Conservation (phyloP, 2,797 vertebrate species). For the Macropodus opercularis region DNA sequence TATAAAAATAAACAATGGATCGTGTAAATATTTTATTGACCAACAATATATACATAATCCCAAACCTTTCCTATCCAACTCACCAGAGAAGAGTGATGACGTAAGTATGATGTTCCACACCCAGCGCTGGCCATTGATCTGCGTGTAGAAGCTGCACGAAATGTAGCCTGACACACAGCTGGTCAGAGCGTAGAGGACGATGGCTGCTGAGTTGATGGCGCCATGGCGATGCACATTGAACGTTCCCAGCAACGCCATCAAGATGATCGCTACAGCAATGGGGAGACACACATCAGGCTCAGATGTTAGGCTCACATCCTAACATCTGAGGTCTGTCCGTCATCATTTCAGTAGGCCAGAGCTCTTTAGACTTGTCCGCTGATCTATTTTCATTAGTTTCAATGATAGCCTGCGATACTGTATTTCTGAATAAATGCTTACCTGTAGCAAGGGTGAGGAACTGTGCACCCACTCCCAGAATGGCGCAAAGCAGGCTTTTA, state of each 20-base stretch:
- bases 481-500: slow-evolving; percentile 89
- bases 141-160: slow-evolving; percentile 92
- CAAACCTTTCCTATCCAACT: slow-evolving; percentile 6
- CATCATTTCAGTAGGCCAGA: too few relatives aligned
- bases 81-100: slow-evolving; percentile 92
- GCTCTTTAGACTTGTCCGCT: too few relatives aligned
- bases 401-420: not conserved
- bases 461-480: slow-evolving; percentile 92
- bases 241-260: slow-evolving; percentile 92
- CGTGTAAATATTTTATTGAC: too few relatives aligned
- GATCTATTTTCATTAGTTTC: slow-evolving; percentile 14
- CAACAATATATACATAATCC: not conserved
- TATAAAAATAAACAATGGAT: too few relatives aligned
- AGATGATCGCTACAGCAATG: slow-evolving; percentile 83
- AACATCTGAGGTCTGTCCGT: not conserved
- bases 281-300: not conserved
- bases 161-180: slow-evolving; percentile 93
- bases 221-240: slow-evolving; percentile 93
- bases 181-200: slow-evolving; percentile 91
- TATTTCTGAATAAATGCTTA: slow-evolving; percentile 56
- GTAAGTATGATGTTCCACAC: slow-evolving; percentile 96
- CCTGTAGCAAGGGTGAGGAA: slow-evolving; percentile 92
- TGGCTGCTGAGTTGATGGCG: slow-evolving; percentile 92
- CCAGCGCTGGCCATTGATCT: slow-evolving; percentile 91
- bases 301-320: not conserved